Evolutionary conservation across 1,140 invertebrate species (phyloP).

Genomic region (Drosophila yakuba): DNA sequence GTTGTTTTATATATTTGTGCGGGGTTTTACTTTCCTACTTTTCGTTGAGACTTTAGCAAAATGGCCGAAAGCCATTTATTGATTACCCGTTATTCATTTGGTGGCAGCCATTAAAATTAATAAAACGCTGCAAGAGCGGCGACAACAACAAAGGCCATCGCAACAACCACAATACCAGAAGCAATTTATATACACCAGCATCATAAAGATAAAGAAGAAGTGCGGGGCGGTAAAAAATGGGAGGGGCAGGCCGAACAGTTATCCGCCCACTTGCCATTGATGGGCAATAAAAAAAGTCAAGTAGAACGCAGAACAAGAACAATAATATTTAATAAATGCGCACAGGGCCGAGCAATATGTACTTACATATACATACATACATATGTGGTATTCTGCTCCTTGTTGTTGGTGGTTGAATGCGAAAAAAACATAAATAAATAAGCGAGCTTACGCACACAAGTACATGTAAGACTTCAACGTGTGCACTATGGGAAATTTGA

Average conservation of each 20-base stretch:
- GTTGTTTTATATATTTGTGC: neutral
- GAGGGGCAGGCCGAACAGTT: conserved; percentile 4
- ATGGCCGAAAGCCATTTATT: conserved; percentile 52
- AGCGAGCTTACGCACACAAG: conserved; percentile 36
- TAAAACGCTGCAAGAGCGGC: conserved; percentile 57
- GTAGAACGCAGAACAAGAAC: conserved; percentile 75
- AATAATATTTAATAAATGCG: conserved; percentile 83
- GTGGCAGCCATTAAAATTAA: conserved; percentile 67
- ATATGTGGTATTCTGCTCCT: conserved; percentile 43
- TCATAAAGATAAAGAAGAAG: conserved; percentile 15
- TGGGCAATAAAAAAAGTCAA: conserved; percentile 74
- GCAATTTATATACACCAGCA: conserved; percentile 36
- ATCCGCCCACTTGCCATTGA: conserved; percentile 45
- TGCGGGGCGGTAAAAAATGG: neutral
- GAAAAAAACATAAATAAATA: conserved; percentile 78
- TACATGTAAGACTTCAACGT: conserved; percentile 47
- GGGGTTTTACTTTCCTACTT: too few relatives aligned
- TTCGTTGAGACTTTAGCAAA: neutral
- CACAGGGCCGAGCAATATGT: conserved; percentile 27
- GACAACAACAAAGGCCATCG: conserved; percentile 13
- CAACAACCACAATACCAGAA: conserved; percentile 17
- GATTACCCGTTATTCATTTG: conserved; percentile 74
- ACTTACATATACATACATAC: neutral
- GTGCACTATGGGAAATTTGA: too few relatives aligned
- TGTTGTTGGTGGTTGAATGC: conserved; percentile 67